phyloP scores from a whole-genome alignment of 2,888 invertebrate species.

The Esperia sulphurella region DNA sequence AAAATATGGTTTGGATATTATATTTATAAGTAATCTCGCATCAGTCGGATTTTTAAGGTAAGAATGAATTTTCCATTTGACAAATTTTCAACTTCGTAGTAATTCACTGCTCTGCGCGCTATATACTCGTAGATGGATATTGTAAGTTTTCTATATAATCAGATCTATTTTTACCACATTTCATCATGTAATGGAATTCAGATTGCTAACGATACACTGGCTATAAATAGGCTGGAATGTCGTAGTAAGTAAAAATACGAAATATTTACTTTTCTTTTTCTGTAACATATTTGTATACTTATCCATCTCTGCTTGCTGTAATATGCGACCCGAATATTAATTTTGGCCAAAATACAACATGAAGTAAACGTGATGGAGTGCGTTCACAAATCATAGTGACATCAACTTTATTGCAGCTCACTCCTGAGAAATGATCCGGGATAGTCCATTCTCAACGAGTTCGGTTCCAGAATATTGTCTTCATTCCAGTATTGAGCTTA shows the following conservation, averaged over 20 bases:
- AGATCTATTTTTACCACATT: no score
- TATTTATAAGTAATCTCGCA: neutral
- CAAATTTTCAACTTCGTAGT: no score
- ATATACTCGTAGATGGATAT: no score
- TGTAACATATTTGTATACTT: neutral
- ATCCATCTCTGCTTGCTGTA: neutral
- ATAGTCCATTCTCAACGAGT: conserved; percentile 35
- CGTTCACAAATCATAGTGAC: conserved; percentile 59
- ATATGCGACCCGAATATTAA: conserved; percentile 1
- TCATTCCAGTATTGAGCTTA: conserved; percentile 31
- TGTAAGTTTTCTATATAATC: neutral
- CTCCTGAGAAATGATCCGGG: conserved; percentile 45
- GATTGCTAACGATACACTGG: no score
- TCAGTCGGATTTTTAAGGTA: no score
- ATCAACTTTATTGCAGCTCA: conserved; percentile 57
- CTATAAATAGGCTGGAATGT: no score
- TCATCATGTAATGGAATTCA: no score
- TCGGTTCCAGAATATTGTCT: conserved; percentile 34
- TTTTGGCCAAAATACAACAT: conserved; percentile 1
- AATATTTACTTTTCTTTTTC: neutral
- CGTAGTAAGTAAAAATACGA: no score
- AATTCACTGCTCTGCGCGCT: no score
- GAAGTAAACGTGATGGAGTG: conserved; percentile 40
- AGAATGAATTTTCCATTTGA: no score
- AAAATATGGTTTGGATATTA: neutral